Conservation (phyloP, 2,797 vertebrate species). For the Lagodon rhomboides region DNA sequence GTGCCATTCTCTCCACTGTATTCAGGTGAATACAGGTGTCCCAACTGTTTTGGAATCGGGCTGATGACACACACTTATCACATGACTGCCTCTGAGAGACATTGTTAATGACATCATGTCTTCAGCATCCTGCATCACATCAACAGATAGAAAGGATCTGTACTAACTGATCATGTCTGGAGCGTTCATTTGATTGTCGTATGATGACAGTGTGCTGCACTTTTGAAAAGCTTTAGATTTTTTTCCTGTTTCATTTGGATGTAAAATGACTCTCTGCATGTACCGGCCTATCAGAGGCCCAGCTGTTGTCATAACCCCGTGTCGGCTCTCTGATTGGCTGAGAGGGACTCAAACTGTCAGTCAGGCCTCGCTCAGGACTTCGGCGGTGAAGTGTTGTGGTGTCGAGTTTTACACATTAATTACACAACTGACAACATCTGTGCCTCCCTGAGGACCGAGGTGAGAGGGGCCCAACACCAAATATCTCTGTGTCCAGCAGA, state of each 20-base stretch:
- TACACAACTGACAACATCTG: slow-evolving; percentile 63
- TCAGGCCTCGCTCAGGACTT: slow-evolving; percentile 1
- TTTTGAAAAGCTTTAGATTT: slow-evolving; percentile 3
- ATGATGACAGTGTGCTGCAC: background rate
- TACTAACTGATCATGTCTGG: slow-evolving; percentile 24
- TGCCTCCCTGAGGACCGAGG: slow-evolving; percentile 42
- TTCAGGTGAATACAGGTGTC: too few species aligned
- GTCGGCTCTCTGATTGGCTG: slow-evolving; percentile 20
- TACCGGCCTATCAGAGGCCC: background rate
- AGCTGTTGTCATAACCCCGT: slow-evolving; percentile 17
- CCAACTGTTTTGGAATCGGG: too few species aligned
- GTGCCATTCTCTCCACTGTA: too few species aligned
- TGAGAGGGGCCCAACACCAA: slow-evolving; percentile 50
- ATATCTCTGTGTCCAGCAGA: slow-evolving; percentile 65
- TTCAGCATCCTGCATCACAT: background rate
- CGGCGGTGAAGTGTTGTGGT: slow-evolving; percentile 27
- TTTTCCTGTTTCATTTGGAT: slow-evolving; percentile 25
- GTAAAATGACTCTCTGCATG: slow-evolving; percentile 10
- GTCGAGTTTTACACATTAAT: slow-evolving; percentile 55
- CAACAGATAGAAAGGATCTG: background rate
- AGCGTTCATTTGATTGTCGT: too few species aligned
- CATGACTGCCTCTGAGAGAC: background rate
- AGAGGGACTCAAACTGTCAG: slow-evolving; percentile 26
- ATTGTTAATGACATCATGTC: background rate
- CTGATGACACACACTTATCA: background rate